A percentile compares a stretch with the other conserved stretches of the same genome.
Evolutionary conservation across 2,797 vertebrate species (phyloP).

Genomic region (Pipistrellus pipistrellus): DNA sequence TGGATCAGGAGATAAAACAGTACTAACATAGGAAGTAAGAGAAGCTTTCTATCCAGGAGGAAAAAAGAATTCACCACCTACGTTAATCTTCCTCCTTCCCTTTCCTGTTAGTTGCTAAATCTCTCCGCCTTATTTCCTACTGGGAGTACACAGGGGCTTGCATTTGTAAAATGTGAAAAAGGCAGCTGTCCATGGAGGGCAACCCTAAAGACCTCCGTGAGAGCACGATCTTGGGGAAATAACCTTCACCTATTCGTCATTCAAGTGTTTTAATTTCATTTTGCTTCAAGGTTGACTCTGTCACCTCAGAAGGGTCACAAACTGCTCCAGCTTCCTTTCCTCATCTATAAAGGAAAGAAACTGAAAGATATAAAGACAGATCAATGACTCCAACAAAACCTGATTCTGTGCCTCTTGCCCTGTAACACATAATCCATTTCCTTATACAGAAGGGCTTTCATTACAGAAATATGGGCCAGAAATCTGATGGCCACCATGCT

Average conservation of each 20-base stretch:
- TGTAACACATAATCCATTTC: not conserved
- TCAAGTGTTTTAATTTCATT: not conserved
- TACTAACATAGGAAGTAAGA: constrained; percentile 11
- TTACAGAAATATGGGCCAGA: not conserved
- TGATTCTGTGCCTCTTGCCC: not conserved
- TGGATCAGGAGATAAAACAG: constrained; percentile 38
- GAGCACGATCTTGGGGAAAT: not conserved
- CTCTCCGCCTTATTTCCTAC: not conserved
- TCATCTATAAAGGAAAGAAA: not conserved
- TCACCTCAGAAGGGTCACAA: not conserved
- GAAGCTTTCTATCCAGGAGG: not conserved
- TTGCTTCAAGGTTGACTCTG: not conserved
- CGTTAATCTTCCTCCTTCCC: not conserved
- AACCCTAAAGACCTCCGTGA: not conserved
- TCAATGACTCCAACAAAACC: not conserved
- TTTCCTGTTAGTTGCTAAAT: not conserved
- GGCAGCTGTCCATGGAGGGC: not conserved
- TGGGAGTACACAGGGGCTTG: not conserved
- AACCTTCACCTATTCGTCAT: not conserved
- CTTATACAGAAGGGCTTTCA: not conserved
- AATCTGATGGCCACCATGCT: not conserved
- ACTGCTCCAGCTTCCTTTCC: not conserved
- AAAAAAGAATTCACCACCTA: not conserved
- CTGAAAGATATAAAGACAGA: not conserved
- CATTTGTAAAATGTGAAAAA: not conserved